Percentiles rank a stretch among this genome's conserved stretches.
Conservation (phyloP, 2,888 invertebrate genomes). For the Mesorhabditis spiculigera region DNA sequence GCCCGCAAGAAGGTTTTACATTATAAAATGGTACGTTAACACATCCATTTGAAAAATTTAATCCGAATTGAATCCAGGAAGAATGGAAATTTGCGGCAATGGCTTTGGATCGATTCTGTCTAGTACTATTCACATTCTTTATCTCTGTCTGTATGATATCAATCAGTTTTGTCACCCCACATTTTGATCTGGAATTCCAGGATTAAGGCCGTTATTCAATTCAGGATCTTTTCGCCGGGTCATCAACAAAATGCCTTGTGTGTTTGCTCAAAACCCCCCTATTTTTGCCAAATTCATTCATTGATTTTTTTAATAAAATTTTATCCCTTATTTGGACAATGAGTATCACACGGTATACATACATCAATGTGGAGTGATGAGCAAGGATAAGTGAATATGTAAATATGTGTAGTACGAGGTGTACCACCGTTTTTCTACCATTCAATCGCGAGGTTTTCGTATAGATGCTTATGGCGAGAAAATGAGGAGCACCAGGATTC, state of each 20-base stretch:
- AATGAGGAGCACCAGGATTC: neutral
- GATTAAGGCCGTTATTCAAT: constrained; percentile 11
- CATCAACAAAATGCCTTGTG: no score
- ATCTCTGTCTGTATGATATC: constrained; percentile 28
- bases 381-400: neutral
- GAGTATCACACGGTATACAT: neutral
- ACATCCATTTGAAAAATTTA: neutral
- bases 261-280: no score
- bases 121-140: constrained; percentile 32
- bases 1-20: constrained; percentile 20
- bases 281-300: no score
- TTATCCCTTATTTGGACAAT: neutral
- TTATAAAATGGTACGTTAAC: neutral
- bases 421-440: neutral
- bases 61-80: constrained; percentile 17
- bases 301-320: no score
- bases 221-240: neutral
- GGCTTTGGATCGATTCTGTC: constrained; percentile 39
- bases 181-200: constrained; percentile 23
- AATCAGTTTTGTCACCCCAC: constrained; percentile 32
- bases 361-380: neutral
- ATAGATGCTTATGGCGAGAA: neutral
- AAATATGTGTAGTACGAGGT: neutral
- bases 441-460: neutral
- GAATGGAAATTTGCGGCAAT: constrained; percentile 46